phyloP scores from a whole-genome alignment of 2,797 vertebrate genomes.

The Huso huso region DNA sequence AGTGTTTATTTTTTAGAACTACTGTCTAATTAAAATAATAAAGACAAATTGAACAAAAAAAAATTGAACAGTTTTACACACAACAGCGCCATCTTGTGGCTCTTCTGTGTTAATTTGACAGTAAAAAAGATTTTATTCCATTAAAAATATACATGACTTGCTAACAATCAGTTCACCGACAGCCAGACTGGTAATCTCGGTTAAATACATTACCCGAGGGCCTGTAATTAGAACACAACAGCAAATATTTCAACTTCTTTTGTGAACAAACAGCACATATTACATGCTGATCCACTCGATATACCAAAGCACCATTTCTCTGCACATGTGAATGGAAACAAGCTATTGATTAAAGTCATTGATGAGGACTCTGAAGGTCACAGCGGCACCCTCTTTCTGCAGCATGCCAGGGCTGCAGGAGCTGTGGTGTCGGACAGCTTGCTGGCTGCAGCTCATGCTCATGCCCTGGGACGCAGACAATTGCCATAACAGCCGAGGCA shows the following conservation, averaged over 20 bases:
- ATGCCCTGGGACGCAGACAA: background rate
- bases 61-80: too few species aligned
- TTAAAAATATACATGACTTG: too few species aligned
- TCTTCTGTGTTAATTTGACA: too few species aligned
- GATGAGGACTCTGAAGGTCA: constrained; percentile 35
- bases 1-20: too few species aligned
- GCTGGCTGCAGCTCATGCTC: background rate
- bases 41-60: too few species aligned
- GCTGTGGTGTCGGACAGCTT: too few species aligned
- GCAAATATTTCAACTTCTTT: background rate
- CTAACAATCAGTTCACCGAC: too few species aligned
- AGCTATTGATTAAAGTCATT: constrained; percentile 43
- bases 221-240: background rate
- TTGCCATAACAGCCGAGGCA: background rate
- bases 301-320: background rate
- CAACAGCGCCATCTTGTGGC: too few species aligned
- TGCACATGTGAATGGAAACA: constrained; percentile 33
- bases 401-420: background rate
- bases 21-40: too few species aligned
- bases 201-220: background rate
- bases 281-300: background rate
- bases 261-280: background rate
- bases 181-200: too few species aligned
- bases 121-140: too few species aligned
- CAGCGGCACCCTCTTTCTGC: constrained; percentile 21